Base-by-base conservation (phyloP, 2,888 invertebrate genomes). In the Stenolophus ochropezus region DNA sequence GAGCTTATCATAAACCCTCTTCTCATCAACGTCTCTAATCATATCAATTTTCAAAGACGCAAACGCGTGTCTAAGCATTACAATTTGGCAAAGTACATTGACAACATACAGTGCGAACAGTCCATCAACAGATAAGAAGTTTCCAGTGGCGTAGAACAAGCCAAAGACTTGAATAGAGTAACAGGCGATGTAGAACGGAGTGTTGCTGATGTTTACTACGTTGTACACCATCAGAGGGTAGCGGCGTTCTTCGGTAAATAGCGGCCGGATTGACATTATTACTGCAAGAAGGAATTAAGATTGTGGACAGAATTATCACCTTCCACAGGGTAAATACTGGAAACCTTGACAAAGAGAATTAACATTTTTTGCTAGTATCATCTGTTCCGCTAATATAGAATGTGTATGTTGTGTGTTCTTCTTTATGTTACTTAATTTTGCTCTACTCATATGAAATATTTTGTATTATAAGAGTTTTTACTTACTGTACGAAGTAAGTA, bases 221-320 rank as follows among this genome's bases (percentile, higher is more conserved):
- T 79, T 79, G 53, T 79, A 79, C 20, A 51, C 61, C 69, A 71
- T 71, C 20, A 79, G 53, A 23, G 79, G 79, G 25, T 79, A 79
- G 14, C 56, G 21, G 6, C 79, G 23, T 18, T 25, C 51, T 4
- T 71, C 53, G 20, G 33, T 4, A 27, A 69, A 79, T 14, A 79
- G 25, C 5, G 79, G 79, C 4, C 71, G 49, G 23, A 53, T 16
- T 11, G 65, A 51, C 21, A 79, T 51, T 21, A 33, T 53, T 14
- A 53, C 65, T 69, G 18, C 16, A 42, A 42, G 0, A 8, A 42
- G 4, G 11, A 42, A 42, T n/a, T n/a, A n/a, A n/a, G n/a, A n/a
- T n/a, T n/a, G n/a, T n/a, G n/a, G n/a, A n/a, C n/a, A n/a, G n/a
- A n/a, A n/a, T n/a, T n/a, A n/a, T n/a, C n/a, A n/a, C n/a, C n/a